Conservation (phyloP, 2,888 invertebrate species). For the Tipula helvola region DNA sequence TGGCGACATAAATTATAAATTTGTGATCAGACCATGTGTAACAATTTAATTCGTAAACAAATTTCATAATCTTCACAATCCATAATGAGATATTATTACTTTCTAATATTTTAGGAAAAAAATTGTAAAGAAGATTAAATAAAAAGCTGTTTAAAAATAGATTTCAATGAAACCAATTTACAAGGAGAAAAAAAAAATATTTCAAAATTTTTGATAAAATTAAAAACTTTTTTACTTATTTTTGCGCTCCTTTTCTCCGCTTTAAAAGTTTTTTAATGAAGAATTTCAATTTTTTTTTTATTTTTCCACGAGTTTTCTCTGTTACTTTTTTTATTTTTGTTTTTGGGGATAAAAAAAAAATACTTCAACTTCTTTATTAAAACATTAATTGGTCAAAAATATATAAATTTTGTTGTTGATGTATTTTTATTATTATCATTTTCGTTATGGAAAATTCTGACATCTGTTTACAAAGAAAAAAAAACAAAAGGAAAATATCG, state of each 20-base stretch:
- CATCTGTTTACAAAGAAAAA: not conserved
- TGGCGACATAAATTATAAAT: not conserved
- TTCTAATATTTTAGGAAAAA: not conserved
- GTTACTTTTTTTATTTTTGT: not conserved
- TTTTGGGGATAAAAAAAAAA: not conserved
- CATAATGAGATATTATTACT: not conserved
- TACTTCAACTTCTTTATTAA: not conserved
- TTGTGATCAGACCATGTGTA: not conserved
- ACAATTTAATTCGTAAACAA: not conserved
- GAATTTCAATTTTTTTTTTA: not conserved
- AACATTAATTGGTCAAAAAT: not conserved
- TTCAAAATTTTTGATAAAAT: not conserved
- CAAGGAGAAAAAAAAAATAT: not conserved
- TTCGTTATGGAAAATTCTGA: not conserved
- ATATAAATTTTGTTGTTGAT: not conserved
- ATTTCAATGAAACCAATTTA: not conserved
- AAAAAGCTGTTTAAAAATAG: not conserved
- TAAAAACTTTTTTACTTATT: not conserved
- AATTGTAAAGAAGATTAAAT: not conserved
- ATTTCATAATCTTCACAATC: not conserved
- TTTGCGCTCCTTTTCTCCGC: not conserved
- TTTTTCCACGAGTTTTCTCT: not conserved
- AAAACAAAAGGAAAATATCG: not conserved
- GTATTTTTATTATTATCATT: not conserved
- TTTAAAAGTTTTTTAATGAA: conserved; percentile 4